Evolutionary conservation across 2,797 vertebrate genomes (phyloP), one percentile per base, ranked within the genome.

Genomic region (Sebastes oblongus): DNA sequence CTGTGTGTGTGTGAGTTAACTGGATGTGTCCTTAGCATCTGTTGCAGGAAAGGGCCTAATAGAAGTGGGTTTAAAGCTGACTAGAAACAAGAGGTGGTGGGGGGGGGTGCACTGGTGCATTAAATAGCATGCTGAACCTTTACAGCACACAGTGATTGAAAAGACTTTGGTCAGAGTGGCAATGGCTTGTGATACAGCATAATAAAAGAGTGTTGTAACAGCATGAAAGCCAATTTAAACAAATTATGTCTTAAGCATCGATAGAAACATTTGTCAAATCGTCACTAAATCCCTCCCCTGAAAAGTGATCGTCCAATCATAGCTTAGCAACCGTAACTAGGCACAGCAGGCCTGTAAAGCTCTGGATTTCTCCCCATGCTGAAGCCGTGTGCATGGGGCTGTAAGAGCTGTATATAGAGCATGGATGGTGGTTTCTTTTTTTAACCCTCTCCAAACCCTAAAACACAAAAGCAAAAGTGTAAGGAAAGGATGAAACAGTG

Each of bases 11-110:
- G 52, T 62, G 70, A 73, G 78, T 92, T 89, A 82, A 91, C 88
- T 78, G 78, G 87, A 88, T 69, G 88, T 90, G 85, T 92, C 88
- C 85, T 30, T 66, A 84, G 83, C 91, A 93, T 93, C 91, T 93
- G 89, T 86, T 90, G 77, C 80, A 70, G 59, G 77, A 66, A 76
- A 77, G 36, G 69, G 67, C 25, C 80, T 86, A 85, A 81, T 81
- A 72, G 87, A 79, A 27, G 55, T 66, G 64, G 66, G 61, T 83
- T 86, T 75, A 60, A 29, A 42, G 60, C 29, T 39, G 76, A 69
- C 50, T 73, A 71, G 11, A 79, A 81, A 81, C 86, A 72, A 75
- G 24, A 34, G 65, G 12, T 18, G 36, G 24, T 29, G 52, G 6
- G 34, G 6, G 34, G 65, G 8, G 13, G 10, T 18, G 50, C 56